Base-by-base conservation (phyloP, 2,888 invertebrate species). In the Lingula anatina region DNA sequence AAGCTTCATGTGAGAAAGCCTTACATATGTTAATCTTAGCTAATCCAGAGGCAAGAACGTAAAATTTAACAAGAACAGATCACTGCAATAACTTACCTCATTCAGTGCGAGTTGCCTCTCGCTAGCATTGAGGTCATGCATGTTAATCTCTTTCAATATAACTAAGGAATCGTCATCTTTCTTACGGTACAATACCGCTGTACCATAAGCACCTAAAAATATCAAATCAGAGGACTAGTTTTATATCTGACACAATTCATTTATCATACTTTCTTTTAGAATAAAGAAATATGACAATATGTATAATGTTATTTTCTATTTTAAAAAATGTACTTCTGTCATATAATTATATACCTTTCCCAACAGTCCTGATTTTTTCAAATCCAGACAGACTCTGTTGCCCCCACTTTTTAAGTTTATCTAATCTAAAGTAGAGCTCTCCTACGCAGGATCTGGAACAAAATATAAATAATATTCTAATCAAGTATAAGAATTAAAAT, bases 111-210 rank as follows among this genome's bases (percentile, higher is more conserved):
- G 73, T 64, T 84, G 83, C 42, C 85, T 76, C 68, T 87, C 87
- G 0, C 81, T 71, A 0, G 82, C 82, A n/a, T 83, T 82, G 54
- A 88, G 72, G 60, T 87, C 85, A 59, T 82, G 81, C 74, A 86
- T 81, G 68, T 85, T 85, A 44, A 88, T 85, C 71, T 88, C 86
- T 67, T 88, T 88, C 47, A 88, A 81, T 2, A 88, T 86, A 20
- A 88, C 85, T 36, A 83, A 69, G 49, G 81, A 80, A 43, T 83
- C 83, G 64, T 86, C 86, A 31, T 81, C 78, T 56, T 82, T 81
- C 44, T 84, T 81, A 25, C 81, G 79, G 69, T 86, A 87, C 15
- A 87, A 72, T 1, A 85, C 81, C 5, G 87, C 87, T 12, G 84
- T 84, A 3, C 87, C 87, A 73, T 86, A 88, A 0, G 87, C 86